Base-by-base conservation (phyloP, 2,888 invertebrate genomes). In the Palloptera scutellata region DNA sequence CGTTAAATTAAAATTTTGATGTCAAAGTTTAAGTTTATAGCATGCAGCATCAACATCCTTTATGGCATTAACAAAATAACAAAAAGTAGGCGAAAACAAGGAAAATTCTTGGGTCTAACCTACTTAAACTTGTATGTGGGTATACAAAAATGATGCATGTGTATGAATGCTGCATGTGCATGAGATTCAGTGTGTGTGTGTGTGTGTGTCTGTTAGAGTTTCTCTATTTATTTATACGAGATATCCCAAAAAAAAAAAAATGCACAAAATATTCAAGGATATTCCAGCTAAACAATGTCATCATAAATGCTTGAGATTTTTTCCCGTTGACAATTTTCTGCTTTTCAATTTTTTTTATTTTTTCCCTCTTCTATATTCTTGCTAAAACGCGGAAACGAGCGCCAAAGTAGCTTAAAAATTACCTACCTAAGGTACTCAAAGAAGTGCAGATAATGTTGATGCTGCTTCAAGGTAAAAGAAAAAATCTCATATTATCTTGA, bases 231-330 rank as follows among this genome's bases (percentile, higher is more conserved):
- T 6, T 30, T 30, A 30, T 4, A 30, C 30, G 30, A 11, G 10
- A 54, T 12, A 54, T 17, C 20, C 12, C 12, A 30, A 43, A 48
- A 45, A 48, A 30, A 60, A 42, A 42, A 60, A n/a, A n/a, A n/a
- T n/a, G n/a, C 30, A 30, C 2, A 30, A 6, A 30, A 6, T 61
- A 52, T 61, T 40, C 61, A 52, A 53, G 61, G 61, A 61, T 61
- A 53, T 61, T 13, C 53, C 11, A 43, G 11, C 55, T 13, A 48
- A 48, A 64, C 64, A 55, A 51, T 64, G 64, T 57, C 57, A 30
- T 30, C 30, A 64, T 64, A 64, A 64, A 64, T 57, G 64, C 64
- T 64, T 19, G 48, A 48, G 64, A 64, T 48, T 64, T 48, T 64
- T 57, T 17, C 15, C 12, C 13, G 40, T 20, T 51, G 41, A 17